phyloP scores from a whole-genome alignment of 1,140 invertebrate species.

The Temnothorax nylanderi region DNA sequence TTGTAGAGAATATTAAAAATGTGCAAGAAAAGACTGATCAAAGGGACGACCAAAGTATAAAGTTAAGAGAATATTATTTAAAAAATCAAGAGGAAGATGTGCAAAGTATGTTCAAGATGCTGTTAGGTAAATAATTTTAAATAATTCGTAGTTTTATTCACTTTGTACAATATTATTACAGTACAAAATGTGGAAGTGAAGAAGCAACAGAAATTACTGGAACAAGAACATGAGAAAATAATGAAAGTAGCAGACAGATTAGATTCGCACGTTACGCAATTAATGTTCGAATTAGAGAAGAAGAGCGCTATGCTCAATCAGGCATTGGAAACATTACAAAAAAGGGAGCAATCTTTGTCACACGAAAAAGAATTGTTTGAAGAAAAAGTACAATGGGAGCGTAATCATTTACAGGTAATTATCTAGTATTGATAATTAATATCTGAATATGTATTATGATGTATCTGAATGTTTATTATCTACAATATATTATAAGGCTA shows the following conservation, averaged over 20 bases:
- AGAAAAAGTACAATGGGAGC: slow-evolving; percentile 81
- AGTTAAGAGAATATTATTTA: slow-evolving; percentile 73
- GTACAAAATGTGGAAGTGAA: slow-evolving; percentile 76
- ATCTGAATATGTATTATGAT: slow-evolving; percentile 1
- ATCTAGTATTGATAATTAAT: slow-evolving; percentile 13
- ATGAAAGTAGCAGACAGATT: slow-evolving; percentile 75
- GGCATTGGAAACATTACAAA: slow-evolving; percentile 75
- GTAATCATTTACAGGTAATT: slow-evolving; percentile 78
- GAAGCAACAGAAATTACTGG: slow-evolving; percentile 73
- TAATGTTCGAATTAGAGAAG: slow-evolving; percentile 77
- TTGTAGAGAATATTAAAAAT: slow-evolving; percentile 73
- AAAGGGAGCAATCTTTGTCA: slow-evolving; percentile 74
- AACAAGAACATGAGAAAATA: slow-evolving; percentile 77
- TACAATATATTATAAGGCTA: slow-evolving; percentile 63
- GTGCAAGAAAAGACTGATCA: slow-evolving; percentile 75
- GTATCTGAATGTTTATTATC: slow-evolving; percentile 14
- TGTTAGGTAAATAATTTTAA: slow-evolving; percentile 26
- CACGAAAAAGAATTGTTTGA: slow-evolving; percentile 80
- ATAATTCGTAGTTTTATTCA: not conserved
- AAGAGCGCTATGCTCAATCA: slow-evolving; percentile 73
- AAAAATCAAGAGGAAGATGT: slow-evolving; percentile 77
- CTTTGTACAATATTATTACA: slow-evolving; percentile 55
- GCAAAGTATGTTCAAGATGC: slow-evolving; percentile 72
- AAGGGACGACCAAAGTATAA: slow-evolving; percentile 70
- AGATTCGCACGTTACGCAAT: slow-evolving; percentile 67